A percentile compares a stretch with the other conserved stretches of the same genome.
Evolutionary conservation across 2,888 invertebrate genomes (phyloP).

Genomic region (Smittia aterrima): DNA sequence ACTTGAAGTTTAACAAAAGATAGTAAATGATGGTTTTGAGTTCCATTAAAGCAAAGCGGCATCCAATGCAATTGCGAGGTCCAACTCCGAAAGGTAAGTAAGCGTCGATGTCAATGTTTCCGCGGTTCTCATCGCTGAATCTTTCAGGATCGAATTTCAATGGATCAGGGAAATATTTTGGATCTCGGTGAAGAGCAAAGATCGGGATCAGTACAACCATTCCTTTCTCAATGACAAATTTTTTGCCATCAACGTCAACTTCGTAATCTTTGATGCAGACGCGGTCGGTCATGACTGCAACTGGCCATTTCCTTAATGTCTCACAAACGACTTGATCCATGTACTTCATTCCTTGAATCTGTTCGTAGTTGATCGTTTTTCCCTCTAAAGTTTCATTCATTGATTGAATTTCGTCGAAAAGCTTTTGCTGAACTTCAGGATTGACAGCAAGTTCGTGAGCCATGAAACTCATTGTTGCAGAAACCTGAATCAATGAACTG

Average conservation of each 20-base stretch:
- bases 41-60: conserved; percentile 46
- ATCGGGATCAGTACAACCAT: conserved; percentile 50
- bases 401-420: conserved; percentile 59
- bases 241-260: conserved; percentile 47
- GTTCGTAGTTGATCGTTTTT: conserved; percentile 56
- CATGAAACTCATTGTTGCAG: conserved; percentile 51
- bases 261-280: conserved; percentile 56
- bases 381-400: conserved; percentile 52
- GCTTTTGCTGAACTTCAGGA: conserved; percentile 58
- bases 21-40: conserved; percentile 48
- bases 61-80: conserved; percentile 49
- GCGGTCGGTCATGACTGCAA: not conserved
- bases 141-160: conserved; percentile 60
- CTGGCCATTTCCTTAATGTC: conserved; percentile 49
- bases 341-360: conserved; percentile 59
- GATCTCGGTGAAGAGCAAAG: conserved; percentile 56
- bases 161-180: conserved; percentile 58
- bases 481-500: too few species aligned
- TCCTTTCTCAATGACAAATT: conserved; percentile 47
- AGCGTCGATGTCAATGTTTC: conserved; percentile 53
- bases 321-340: conserved; percentile 63
- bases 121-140: conserved; percentile 60
- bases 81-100: conserved; percentile 61
- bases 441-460: conserved; percentile 60
- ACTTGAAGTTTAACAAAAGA: conserved; percentile 47